Percentiles rank a stretch among this genome's conserved stretches.
Conservation (phyloP, 1,140 invertebrate genomes). For the Euwallacea fornicatus region DNA sequence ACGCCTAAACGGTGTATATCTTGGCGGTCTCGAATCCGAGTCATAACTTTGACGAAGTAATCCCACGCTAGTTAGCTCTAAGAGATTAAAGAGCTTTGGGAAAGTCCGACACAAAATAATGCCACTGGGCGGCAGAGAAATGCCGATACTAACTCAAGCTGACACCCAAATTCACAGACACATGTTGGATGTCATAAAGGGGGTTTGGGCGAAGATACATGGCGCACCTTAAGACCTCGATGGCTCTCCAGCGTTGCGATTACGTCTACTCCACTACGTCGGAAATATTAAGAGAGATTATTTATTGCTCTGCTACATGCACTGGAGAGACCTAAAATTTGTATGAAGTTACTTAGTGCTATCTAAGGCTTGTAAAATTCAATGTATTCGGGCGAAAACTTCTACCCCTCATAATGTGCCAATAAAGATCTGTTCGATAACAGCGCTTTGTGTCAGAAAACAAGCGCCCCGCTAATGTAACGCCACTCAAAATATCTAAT, state of each 20-base stretch:
- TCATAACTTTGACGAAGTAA: slow-evolving; percentile 54
- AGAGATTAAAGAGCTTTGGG: slow-evolving; percentile 54
- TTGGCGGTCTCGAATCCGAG: slow-evolving; percentile 27
- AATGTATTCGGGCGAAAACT: neutral
- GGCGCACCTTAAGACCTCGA: slow-evolving; percentile 42
- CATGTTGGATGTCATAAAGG: slow-evolving; percentile 52
- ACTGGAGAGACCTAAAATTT: too few relatives aligned
- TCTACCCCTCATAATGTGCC: slow-evolving; percentile 26
- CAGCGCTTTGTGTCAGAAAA: slow-evolving; percentile 32
- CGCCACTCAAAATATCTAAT: slow-evolving; percentile 51
- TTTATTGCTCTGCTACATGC: slow-evolving; percentile 13
- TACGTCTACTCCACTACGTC: slow-evolving; percentile 21
- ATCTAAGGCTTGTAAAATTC: neutral
- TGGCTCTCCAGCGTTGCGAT: slow-evolving; percentile 23
- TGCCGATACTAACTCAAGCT: slow-evolving; percentile 54
- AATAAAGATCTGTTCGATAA: slow-evolving; percentile 40
- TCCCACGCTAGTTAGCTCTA: slow-evolving; percentile 50
- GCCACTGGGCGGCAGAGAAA: slow-evolving; percentile 51
- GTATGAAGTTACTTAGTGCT: neutral
- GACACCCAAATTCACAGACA: slow-evolving; percentile 54
- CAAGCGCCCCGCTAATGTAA: slow-evolving; percentile 47
- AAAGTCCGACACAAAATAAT: slow-evolving; percentile 53
- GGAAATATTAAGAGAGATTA: slow-evolving; percentile 23
- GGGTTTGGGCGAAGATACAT: slow-evolving; percentile 45
- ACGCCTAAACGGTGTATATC: too few relatives aligned